Evolutionary conservation across 2,888 invertebrate species (phyloP).

Genomic region (Drosophila dives): DNA sequence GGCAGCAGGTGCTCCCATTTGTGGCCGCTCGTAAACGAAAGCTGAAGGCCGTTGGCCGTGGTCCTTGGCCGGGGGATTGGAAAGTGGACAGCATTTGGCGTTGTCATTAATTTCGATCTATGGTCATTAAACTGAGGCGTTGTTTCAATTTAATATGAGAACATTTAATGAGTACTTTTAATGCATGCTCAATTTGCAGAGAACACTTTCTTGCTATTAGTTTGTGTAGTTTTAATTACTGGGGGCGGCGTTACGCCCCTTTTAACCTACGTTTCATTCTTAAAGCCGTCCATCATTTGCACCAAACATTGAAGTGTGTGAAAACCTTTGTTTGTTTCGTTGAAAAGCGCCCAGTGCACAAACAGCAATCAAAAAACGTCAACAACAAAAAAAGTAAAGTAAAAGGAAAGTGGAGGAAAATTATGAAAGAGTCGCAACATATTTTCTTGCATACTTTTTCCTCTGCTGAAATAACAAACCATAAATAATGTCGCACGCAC

Average conservation of each 20-base stretch:
- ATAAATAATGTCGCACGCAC: slow-evolving; percentile 82
- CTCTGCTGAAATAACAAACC: slow-evolving; percentile 81
- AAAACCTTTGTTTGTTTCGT: slow-evolving; percentile 63
- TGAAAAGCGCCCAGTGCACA: background rate
- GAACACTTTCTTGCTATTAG: slow-evolving; percentile 42
- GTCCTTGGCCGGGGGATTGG: slow-evolving; percentile 31
- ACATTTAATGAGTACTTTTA: slow-evolving; percentile 73
- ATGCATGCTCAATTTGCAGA: slow-evolving; percentile 66
- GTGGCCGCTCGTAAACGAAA: slow-evolving; percentile 58
- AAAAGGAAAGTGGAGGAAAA: slow-evolving; percentile 45
- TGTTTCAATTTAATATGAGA: slow-evolving; percentile 60
- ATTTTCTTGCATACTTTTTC: slow-evolving; percentile 73
- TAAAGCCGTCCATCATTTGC: slow-evolving; percentile 48
- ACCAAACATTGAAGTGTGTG: slow-evolving; percentile 8
- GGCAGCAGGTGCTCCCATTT: slow-evolving; percentile 72
- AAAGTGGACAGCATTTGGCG: slow-evolving; percentile 33
- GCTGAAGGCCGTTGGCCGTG: slow-evolving; percentile 32
- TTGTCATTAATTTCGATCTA: slow-evolving; percentile 80
- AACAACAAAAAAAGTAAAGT: slow-evolving; percentile 4
- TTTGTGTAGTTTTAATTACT: slow-evolving; percentile 69
- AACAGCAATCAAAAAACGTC: background rate
- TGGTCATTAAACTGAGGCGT: slow-evolving; percentile 73
- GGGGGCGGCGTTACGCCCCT: slow-evolving; percentile 9
- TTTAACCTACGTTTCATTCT: slow-evolving; percentile 55
- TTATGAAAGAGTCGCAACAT: slow-evolving; percentile 80